Evolutionary conservation across 2,797 vertebrate genomes (phyloP).

Genomic region (Notamacropus eugenii): DNA sequence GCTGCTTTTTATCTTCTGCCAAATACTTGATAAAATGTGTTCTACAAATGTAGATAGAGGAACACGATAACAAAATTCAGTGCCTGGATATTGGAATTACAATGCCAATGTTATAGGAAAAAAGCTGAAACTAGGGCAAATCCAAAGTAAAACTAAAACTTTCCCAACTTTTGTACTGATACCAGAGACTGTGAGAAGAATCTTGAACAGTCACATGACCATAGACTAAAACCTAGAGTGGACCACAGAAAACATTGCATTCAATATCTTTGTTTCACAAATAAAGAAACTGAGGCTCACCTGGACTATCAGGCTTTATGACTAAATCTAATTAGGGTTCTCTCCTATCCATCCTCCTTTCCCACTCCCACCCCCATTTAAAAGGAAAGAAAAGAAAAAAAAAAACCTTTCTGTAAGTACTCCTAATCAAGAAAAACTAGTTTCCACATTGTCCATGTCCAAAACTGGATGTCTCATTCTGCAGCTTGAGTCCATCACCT

Average conservation of each 20-base stretch:
- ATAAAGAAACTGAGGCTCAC: neutral
- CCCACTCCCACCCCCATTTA: neutral
- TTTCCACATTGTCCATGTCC: neutral
- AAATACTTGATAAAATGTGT: conserved; percentile 70
- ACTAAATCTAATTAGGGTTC: neutral
- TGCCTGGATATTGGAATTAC: conserved; percentile 61
- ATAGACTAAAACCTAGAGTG: neutral
- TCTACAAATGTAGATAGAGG: conserved; percentile 70
- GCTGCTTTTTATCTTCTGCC: conserved; percentile 55
- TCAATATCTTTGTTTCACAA: neutral
- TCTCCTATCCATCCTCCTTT: neutral
- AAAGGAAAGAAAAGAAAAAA: neutral
- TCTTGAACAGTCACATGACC: neutral
- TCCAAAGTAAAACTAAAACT: conserved; percentile 17
- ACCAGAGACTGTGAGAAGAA: neutral
- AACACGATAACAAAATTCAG: conserved; percentile 64
- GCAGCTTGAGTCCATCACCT: neutral
- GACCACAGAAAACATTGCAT: neutral
- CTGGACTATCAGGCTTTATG: neutral
- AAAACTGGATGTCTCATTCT: neutral
- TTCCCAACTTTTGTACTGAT: conserved; percentile 1
- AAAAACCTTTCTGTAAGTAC: neutral
- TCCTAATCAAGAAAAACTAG: neutral
- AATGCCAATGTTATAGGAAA: conserved; percentile 13
- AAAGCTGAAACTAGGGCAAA: conserved; percentile 61